phyloP scores from a whole-genome alignment of 2,888 invertebrate genomes.

The Enchytraeus crypticus region DNA sequence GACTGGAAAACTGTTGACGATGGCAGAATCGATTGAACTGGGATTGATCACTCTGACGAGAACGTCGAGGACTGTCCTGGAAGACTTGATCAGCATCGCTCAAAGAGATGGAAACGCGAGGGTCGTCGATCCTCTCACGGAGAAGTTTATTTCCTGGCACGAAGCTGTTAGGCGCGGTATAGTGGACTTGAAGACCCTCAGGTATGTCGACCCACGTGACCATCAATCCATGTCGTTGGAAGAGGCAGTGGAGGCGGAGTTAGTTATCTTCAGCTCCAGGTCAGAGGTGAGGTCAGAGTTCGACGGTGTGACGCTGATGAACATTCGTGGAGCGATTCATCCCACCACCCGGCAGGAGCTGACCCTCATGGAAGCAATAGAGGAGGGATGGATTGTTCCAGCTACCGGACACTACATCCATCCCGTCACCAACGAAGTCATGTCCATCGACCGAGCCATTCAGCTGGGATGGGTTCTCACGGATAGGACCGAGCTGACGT shows the following conservation, averaged over 20 bases:
- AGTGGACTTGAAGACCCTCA: conserved; percentile 12
- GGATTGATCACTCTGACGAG: conserved; percentile 31
- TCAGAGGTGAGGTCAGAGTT: background rate
- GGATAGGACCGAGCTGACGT: background rate
- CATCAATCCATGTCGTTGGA: conserved; percentile 70
- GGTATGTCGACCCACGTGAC: conserved; percentile 57
- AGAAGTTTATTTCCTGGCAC: conserved; percentile 56
- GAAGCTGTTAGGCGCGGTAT: conserved; percentile 56
- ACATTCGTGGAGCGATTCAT: conserved; percentile 51
- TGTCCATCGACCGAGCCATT: conserved; percentile 62
- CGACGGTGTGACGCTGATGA: conserved; percentile 57
- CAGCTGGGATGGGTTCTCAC: conserved; percentile 52
- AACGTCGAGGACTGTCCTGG: background rate
- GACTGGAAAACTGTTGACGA: conserved; percentile 57
- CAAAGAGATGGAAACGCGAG: conserved; percentile 13
- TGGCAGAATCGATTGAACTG: conserved; percentile 64
- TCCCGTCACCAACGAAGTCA: conserved; percentile 57
- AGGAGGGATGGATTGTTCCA: conserved; percentile 63
- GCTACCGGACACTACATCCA: conserved; percentile 67
- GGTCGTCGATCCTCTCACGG: conserved; percentile 62
- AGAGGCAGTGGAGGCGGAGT: conserved; percentile 22
- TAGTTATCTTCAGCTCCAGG: conserved; percentile 13
- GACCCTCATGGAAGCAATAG: conserved; percentile 80
- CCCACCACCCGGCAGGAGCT: conserved; percentile 59
- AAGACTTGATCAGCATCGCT: conserved; percentile 4